Percentiles rank a stretch among this genome's conserved stretches.
phyloP scores from a whole-genome alignment of 2,113 vertebrate genomes.

The Heloderma charlesbogerti region DNA sequence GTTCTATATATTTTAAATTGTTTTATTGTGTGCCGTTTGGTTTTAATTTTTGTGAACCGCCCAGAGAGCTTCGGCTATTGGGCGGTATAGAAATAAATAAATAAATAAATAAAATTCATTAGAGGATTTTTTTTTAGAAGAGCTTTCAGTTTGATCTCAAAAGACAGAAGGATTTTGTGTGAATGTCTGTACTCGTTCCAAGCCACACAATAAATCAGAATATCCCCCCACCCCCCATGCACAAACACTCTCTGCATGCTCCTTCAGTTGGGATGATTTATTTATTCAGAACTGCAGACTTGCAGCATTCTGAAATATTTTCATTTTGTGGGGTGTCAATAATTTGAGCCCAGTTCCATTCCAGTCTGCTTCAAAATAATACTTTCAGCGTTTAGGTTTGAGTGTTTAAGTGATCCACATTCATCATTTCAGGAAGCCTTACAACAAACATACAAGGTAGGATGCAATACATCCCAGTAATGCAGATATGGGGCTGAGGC shows the following conservation, averaged over 20 bases:
- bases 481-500: neutral
- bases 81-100: too few relatives aligned
- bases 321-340: neutral
- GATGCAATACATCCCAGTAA: neutral
- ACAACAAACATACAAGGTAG: neutral
- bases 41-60: too few relatives aligned
- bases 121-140: slow-evolving; percentile 18
- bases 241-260: slow-evolving; percentile 24
- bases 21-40: too few relatives aligned
- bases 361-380: neutral
- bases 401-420: slow-evolving; percentile 4
- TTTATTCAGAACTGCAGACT: slow-evolving; percentile 56
- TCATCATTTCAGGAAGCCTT: neutral
- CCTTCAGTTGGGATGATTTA: slow-evolving; percentile 56
- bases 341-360: slow-evolving; percentile 28
- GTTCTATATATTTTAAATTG: too few relatives aligned
- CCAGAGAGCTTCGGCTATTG: too few relatives aligned
- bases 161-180: slow-evolving; percentile 48
- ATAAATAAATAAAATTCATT: too few relatives aligned
- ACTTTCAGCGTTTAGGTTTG: neutral
- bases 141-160: slow-evolving; percentile 42
- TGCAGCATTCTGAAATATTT: slow-evolving; percentile 54
- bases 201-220: slow-evolving; percentile 48
- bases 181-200: slow-evolving; percentile 27
- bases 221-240: neutral